Percentiles rank a stretch among this genome's conserved stretches.
phyloP scores from a whole-genome alignment of 1,140 invertebrate species.

The Dreissena polymorpha region DNA sequence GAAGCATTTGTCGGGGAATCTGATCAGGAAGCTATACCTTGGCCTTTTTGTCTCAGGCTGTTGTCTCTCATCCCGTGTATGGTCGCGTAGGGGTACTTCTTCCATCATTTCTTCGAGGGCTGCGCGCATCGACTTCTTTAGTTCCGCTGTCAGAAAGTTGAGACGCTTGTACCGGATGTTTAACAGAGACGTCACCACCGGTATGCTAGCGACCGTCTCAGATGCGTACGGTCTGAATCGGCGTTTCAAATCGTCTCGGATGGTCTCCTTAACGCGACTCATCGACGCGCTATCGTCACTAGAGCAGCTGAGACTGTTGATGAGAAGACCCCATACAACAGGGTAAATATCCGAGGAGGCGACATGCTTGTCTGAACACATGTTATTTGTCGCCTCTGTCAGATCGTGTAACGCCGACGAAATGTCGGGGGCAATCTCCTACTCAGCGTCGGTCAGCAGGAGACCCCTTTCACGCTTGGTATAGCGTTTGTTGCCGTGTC shows the following conservation, averaged over 20 bases:
- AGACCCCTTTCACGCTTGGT: too few species aligned
- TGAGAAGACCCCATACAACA: too few species aligned
- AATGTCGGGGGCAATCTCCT: too few species aligned
- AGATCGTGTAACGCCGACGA: too few species aligned
- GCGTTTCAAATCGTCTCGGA: neutral
- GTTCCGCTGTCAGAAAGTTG: neutral
- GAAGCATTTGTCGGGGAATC: too few species aligned
- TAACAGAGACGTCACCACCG: neutral
- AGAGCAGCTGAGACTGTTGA: neutral
- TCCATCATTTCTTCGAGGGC: neutral
- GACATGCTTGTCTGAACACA: too few species aligned
- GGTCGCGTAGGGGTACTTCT: neutral
- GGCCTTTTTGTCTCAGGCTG: neutral
- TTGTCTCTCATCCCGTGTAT: neutral
- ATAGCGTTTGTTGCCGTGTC: too few species aligned
- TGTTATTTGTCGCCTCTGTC: too few species aligned
- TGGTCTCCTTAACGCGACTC: neutral
- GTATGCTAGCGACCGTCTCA: neutral
- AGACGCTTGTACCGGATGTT: constrained; percentile 3
- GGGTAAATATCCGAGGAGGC: too few species aligned
- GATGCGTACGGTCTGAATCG: neutral
- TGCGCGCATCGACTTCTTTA: neutral
- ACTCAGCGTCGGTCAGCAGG: too few species aligned
- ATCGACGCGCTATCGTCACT: neutral
- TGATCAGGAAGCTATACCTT: neutral